Evolutionary conservation across 1,140 invertebrate species (phyloP), one percentile per base, ranked within the genome.

Genomic region (Drosophila yakuba): DNA sequence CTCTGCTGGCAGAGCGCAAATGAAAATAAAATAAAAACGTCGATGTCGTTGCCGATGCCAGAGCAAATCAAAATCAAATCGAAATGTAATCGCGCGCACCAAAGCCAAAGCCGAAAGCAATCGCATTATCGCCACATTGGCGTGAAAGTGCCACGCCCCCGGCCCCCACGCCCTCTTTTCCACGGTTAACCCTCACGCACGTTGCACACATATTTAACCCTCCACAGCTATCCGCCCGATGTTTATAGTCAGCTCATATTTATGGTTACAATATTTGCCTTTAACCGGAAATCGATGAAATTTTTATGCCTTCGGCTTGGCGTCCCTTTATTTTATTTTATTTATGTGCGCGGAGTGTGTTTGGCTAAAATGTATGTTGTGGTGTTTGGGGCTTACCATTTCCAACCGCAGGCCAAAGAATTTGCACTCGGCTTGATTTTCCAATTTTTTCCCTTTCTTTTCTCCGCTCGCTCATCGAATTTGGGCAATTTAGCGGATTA

Each of bases 201-300:
- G 43, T 32, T 57, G 57, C 50, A 41, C 64, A 41, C 57, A 48
- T 60, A 73, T 60, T 43, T 43, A 56, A 55, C 43, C 20, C 54
- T 38, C 39, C 41, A 3, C 38, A 39, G 20, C 39, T 47, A 32
- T 8, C 36, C 15, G 36, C n/a, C 25, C 64, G 67, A 88, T 82
- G 83, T 86, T 86, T 89, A 86, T 86, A 86, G 83, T 83, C 83
- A 63, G 83, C 83, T 88, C 83, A 88, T 88, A 88, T 88, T 88
- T 88, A 88, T 88, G 79, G 83, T 80, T 83, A 89, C 83, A 88
- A 88, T 88, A 88, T 88, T 88, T 88, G 83, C 83, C 83, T 88
- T 88, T 88, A 88, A 88, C 83, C 83, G 83, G 83, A 88, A 88
- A 88, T 88, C 83, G 83, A 88, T 88, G 84, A 88, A 88, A 88